Evolutionary conservation across 2,797 vertebrate genomes (phyloP), one percentile per base, ranked within the genome.

Genomic region (Rachycentron canadum): DNA sequence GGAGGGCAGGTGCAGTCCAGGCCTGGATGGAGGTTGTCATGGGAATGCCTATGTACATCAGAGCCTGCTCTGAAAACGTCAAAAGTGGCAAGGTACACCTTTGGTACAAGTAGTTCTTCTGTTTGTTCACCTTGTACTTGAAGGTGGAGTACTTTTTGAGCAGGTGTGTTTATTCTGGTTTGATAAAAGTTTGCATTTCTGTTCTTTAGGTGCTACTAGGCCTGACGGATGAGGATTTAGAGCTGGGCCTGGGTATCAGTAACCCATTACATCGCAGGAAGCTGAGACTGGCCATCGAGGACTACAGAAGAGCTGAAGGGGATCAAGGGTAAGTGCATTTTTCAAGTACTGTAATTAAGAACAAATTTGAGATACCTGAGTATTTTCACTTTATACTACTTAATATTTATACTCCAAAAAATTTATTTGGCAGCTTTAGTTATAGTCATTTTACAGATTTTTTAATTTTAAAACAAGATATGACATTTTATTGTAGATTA

Each of bases 21-120:
- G 96, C 96, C 83, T 97, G 96, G 96, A 94, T 97, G 81, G 96
- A 97, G 90, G 95, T 97, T 76, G 95, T 96, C 90, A 96, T 97
- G 96, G 96, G 96, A 60, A 96, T 97, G 96, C 96, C 96, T 70
- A 97, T 96, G 96, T 97, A 97, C 65, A 89, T 91, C 63, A 93
- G 95, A 12, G 93, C 96, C 69, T 97, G 96, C 62, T 89, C 94
- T 0, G 96, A 97, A 90, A 97, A 97, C 28, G 87, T 97, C 81
- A 97, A 96, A 90, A 97, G 96, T 36, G 96, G 96, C 47, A 96
- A 96, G 96, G 96, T 97, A 93, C 23, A 50, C 17, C 43, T 47
- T 70, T 26, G 16, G 23, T 3, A 26, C 34, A 43, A 16, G 49
- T 28, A 19, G 12, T 21, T n/a, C 23, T 50, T 7, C 25, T 26